phyloP scores from a whole-genome alignment of 1,140 invertebrate species.

The Onthophagus taurus region DNA sequence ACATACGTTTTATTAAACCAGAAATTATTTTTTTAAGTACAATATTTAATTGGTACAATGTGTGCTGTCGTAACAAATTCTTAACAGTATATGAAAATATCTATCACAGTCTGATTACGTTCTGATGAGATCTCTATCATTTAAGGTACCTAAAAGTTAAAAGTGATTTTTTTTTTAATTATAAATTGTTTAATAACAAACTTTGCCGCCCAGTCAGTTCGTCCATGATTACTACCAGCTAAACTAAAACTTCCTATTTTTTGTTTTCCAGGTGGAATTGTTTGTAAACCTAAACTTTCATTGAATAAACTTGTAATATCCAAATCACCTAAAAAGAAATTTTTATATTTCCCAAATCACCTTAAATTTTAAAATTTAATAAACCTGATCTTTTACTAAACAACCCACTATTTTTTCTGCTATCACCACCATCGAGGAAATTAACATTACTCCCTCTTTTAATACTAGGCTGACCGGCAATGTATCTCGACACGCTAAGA shows the following conservation, averaged over 20 bases:
- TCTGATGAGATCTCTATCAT: too few species aligned
- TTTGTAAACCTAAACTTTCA: slow-evolving; percentile 32
- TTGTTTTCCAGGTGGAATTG: slow-evolving; percentile 34
- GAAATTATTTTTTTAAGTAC: too few species aligned
- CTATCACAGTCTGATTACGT: too few species aligned
- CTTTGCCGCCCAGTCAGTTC: slow-evolving; percentile 56
- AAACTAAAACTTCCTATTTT: slow-evolving; percentile 35
- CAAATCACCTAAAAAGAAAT: slow-evolving; percentile 18
- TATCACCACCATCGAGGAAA: too few species aligned
- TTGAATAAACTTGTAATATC: slow-evolving; percentile 28
- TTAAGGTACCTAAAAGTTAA: too few species aligned
- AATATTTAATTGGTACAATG: too few species aligned
- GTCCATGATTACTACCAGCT: slow-evolving; percentile 41
- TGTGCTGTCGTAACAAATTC: too few species aligned
- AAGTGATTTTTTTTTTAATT: too few species aligned
- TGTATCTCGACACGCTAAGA: slow-evolving; percentile 58
- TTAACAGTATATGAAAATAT: too few species aligned
- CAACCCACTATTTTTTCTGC: slow-evolving; percentile 15
- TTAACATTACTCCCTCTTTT: slow-evolving; percentile 17
- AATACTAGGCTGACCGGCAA: slow-evolving; percentile 46
- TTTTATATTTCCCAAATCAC: slow-evolving; percentile 19
- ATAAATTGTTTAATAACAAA: too few species aligned
- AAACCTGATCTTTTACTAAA: slow-evolving; percentile 13
- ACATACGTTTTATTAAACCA: too few species aligned
- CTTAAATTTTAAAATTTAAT: slow-evolving; percentile 16